Evolutionary conservation across 2,797 vertebrate genomes (phyloP).

Genomic region (Acanthurus leucopareius): DNA sequence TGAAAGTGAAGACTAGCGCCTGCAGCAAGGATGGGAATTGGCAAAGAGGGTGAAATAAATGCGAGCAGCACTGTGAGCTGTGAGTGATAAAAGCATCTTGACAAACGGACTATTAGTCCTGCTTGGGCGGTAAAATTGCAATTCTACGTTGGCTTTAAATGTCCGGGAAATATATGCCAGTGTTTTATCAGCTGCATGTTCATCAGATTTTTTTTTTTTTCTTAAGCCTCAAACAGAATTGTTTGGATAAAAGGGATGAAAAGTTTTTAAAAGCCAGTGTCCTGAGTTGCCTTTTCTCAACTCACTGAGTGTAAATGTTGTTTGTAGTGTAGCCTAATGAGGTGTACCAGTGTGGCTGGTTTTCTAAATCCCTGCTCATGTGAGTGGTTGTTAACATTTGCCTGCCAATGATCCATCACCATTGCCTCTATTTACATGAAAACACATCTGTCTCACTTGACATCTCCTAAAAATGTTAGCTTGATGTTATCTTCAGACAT

Average conservation of each 20-base stretch:
- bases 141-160: slow-evolving; percentile 25
- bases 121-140: slow-evolving; percentile 40
- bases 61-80: slow-evolving; percentile 34
- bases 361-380: slow-evolving; percentile 16
- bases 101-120: slow-evolving; percentile 41
- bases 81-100: slow-evolving; percentile 51
- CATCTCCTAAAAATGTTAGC: not conserved
- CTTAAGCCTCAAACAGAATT: slow-evolving; percentile 7
- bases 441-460: slow-evolving; percentile 12
- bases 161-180: slow-evolving; percentile 3
- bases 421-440: slow-evolving; percentile 25
- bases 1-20: slow-evolving; percentile 63
- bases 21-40: slow-evolving; percentile 40
- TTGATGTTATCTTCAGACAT: slow-evolving; percentile 3
- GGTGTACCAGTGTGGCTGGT: slow-evolving; percentile 1
- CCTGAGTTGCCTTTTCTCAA: slow-evolving; percentile 28
- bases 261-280: not conserved
- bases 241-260: slow-evolving; percentile 17
- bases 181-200: slow-evolving; percentile 2
- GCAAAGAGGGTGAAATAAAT: slow-evolving; percentile 59
- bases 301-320: slow-evolving; percentile 16
- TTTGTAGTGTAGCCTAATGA: slow-evolving; percentile 38
- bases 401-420: slow-evolving; percentile 33
- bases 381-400: slow-evolving; percentile 31
- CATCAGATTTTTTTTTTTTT: slow-evolving; percentile 11